Evolutionary conservation across 1,140 invertebrate species (phyloP), one percentile per base, ranked within the genome.

Genomic region (Odontomachus brunneus): DNA sequence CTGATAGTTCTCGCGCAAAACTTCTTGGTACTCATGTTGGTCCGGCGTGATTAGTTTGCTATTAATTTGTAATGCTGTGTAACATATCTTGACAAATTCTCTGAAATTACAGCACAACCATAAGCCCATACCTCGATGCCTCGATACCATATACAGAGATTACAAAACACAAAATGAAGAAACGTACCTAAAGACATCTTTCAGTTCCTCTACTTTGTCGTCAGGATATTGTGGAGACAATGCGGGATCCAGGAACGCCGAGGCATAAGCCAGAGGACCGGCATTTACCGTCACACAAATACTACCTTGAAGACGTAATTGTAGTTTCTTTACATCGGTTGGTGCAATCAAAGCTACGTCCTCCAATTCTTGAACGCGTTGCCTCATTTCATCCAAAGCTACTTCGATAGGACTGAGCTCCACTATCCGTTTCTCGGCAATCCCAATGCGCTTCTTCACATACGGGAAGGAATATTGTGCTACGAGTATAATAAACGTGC

Each of bases 281-380:
- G 98, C 98, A 94, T 99, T 98, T 0, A 99, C 98, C 92, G 98
- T 98, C 12, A 98, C 97, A 91, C 97, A 98, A 81, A 99, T 97
- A 91, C 97, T 97, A 78, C 98, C 97, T 94, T 99, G 98, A 33
- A 99, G 94, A 86, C 97, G 96, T 4, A 99, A 95, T 93, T 99
- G 98, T 29, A 99, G 92, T 92, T 98, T 98, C 92, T 98, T 99
- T 0, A 97, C 95, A 94, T 99, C 98, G 0, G 96, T 96, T 19
- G 97, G 96, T 85, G 96, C 95, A 3, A 96, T 95, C 87, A 97
- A 95, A 17, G 98, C 97, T 38, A 98, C 97, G 90, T 98, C 97
- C 83, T 97, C 96, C 44, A 99, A 93, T 91, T 99, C 98, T 76
- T 96, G 95, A 19, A 98, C 97, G 85, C 97, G 95, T 67, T 95